Percentiles rank a stretch among this genome's conserved stretches.
Conservation (phyloP, 2,113 vertebrate genomes). For the Mugil cephalus region DNA sequence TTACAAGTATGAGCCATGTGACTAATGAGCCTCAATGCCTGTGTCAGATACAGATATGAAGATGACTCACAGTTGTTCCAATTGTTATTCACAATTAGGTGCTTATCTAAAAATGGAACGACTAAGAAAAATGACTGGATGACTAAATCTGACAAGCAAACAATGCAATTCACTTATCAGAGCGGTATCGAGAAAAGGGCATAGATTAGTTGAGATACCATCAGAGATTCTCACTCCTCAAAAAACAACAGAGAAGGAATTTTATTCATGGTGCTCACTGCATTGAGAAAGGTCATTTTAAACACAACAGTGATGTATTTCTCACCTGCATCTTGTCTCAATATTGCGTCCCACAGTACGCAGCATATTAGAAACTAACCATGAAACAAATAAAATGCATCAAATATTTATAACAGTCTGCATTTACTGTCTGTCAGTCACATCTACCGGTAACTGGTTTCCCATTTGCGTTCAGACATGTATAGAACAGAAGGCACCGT, state of each 20-base stretch:
- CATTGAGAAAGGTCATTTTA: background rate
- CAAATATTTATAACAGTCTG: background rate
- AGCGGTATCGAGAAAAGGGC: background rate
- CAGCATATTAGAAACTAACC: background rate
- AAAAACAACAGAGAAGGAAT: background rate
- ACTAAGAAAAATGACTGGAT: too few relatives aligned
- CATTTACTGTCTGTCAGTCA: background rate
- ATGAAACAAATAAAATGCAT: background rate
- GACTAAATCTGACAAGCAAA: background rate
- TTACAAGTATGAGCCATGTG: conserved; percentile 10
- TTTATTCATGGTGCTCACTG: background rate
- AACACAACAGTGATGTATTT: background rate
- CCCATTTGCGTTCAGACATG: background rate
- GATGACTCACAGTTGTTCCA: background rate
- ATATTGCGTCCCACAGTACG: background rate
- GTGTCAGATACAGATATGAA: conserved; percentile 20
- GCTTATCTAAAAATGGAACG: background rate
- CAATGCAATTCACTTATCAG: background rate
- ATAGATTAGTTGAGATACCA: background rate
- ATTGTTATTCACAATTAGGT: conserved; percentile 6
- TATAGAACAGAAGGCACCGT: too few relatives aligned
- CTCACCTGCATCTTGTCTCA: too few relatives aligned
- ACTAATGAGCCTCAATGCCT: conserved; percentile 7
- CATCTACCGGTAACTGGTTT: background rate
- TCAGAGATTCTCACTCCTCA: conserved; percentile 1